These are phyloP conservation scores for Istiophorus platypterus DNA, from an alignment of 2,113 vertebrate genomes.

Conservation along the genomic window DNA sequence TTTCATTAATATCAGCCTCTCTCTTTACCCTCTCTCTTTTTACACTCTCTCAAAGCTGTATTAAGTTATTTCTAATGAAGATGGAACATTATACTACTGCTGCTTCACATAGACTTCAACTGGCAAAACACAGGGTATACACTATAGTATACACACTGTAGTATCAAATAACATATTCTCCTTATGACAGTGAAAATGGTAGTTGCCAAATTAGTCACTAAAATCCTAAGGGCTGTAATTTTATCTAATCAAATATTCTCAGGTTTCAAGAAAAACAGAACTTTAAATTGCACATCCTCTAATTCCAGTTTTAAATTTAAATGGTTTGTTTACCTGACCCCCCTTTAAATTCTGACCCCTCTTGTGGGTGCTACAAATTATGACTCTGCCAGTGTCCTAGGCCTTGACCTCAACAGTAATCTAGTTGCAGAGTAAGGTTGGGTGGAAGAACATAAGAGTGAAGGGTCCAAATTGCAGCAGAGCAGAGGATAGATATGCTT, in stretches of 20 bases:
- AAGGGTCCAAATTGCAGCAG: slow-evolving; percentile 29
- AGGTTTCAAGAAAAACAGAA: background rate
- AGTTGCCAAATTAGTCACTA: background rate
- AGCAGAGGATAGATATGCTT: slow-evolving; percentile 24
- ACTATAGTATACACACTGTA: background rate
- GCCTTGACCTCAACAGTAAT: slow-evolving; percentile 18
- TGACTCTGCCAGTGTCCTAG: background rate
- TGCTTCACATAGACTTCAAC: background rate
- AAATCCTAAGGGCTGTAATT: background rate
- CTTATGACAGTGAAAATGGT: background rate
- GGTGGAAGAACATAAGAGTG: slow-evolving; percentile 5
- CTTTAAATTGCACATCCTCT: background rate
- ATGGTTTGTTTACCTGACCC: background rate
- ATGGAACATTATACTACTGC: background rate
- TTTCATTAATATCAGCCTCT: background rate
- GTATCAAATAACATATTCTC: background rate
- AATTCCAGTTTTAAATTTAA: background rate
- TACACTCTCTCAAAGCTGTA: background rate
- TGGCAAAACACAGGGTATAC: background rate
- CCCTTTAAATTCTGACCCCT: background rate
- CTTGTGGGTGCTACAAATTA: background rate
- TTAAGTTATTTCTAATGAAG: background rate
- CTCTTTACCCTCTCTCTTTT: background rate
- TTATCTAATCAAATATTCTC: background rate
- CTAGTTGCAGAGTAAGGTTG: slow-evolving; percentile 13